Evolutionary conservation across 2,888 invertebrate species (phyloP), one percentile per base, ranked within the genome.

Genomic region (Dryadula phaetusa): DNA sequence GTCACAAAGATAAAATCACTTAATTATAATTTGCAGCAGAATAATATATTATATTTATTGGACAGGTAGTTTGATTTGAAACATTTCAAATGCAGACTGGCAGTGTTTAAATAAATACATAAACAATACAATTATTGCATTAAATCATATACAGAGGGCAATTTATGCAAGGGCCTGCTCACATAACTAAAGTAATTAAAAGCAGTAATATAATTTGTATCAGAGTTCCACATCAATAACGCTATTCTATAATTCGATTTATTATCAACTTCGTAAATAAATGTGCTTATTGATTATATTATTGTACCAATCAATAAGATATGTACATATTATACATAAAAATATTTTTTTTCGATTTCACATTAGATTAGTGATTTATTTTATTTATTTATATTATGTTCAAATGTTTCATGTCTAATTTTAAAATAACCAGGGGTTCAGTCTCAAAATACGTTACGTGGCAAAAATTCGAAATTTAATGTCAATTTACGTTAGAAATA

Each of bases 61-160:
- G 69, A 71, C 69, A 70, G 66, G 62, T 60, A 61, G 42, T 47
- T 52, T 62, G 56, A 60, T 65, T 65, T 47, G 74, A 72, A 56
- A 69, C 28, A 72, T 73, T 74, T 73, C 76, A 87, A 90, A 90
- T 90, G 90, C 90, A 79, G 80, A 84, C 83, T 86, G 91, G 90
- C 87, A 87, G 84, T 83, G 72, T 76, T 70, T 34, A 52, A 66
- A 61, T 61, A 60, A 60, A 65, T 64, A 64, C 40, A 72, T 62
- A 76, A 72, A 69, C 61, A 71, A 71, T 65, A 76, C 70, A 74
- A 69, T 44, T 78, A 82, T 82, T 82, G 80, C 80, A 80, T 81
- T 80, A 79, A 78, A 82, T 77, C 79, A 77, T 76, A 75, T 70
- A 77, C 71, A 16, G 1, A 52, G 28, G 12, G 37, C 52, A 61